Evolutionary conservation across 1,140 invertebrate genomes (phyloP).

Genomic region (Hylaeus anthracinus): DNA sequence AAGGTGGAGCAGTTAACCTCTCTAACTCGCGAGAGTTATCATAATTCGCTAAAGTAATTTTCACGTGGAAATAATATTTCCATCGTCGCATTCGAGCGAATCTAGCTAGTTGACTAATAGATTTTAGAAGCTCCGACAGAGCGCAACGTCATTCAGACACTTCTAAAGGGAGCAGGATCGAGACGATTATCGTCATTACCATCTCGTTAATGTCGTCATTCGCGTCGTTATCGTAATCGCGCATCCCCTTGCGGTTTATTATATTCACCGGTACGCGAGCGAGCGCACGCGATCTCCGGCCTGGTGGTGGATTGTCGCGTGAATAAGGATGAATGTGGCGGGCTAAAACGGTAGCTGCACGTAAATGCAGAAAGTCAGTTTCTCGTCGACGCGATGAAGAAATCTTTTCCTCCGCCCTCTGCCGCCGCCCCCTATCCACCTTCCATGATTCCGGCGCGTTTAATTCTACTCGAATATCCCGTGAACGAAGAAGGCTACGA

Average conservation of each 20-base stretch:
- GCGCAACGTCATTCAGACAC: background rate
- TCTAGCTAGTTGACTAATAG: no score
- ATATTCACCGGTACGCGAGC: conserved; percentile 16
- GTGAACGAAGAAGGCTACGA: background rate
- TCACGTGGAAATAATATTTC: no score
- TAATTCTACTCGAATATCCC: conserved; percentile 19
- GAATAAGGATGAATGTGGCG: conserved; percentile 39
- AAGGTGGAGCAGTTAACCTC: no score
- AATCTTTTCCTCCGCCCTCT: background rate
- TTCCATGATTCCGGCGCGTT: background rate
- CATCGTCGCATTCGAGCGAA: no score
- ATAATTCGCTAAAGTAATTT: no score
- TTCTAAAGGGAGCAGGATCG: background rate
- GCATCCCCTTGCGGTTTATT: conserved; percentile 6
- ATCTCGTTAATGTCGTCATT: conserved; percentile 30
- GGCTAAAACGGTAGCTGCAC: background rate
- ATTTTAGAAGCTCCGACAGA: background rate
- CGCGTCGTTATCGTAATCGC: conserved; percentile 37
- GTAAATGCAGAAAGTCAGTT: conserved; percentile 10
- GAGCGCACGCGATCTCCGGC: conserved; percentile 17
- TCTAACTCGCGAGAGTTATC: no score
- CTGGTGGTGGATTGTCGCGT: conserved; percentile 20
- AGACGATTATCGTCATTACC: conserved; percentile 30
- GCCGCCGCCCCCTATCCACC: no score
- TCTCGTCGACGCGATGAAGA: conserved; percentile 10